Evolutionary conservation across 2,797 vertebrate species (phyloP).

Genomic region (Enteromius thamalakanensis): DNA sequence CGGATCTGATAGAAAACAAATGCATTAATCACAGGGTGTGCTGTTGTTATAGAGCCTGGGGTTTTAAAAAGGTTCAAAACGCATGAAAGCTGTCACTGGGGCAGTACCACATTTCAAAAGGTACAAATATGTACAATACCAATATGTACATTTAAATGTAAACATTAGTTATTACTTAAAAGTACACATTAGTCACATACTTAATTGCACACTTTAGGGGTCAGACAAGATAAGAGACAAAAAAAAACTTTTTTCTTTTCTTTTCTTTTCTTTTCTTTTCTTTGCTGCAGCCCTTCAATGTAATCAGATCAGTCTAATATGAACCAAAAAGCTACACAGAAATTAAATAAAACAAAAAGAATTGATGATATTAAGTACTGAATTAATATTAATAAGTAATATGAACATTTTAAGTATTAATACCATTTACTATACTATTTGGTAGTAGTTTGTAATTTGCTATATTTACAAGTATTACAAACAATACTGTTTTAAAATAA

Average conservation of each 20-base stretch:
- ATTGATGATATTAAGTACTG: not conserved
- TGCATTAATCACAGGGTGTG: not conserved
- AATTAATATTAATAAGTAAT: not conserved
- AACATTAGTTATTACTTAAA: not conserved
- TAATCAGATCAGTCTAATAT: not conserved
- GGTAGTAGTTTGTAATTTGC: not conserved
- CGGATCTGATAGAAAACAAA: not conserved
- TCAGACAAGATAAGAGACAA: not conserved
- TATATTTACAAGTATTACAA: not conserved
- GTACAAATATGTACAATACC: not conserved
- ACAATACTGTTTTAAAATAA: not conserved
- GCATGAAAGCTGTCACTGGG: not conserved
- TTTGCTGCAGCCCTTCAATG: not conserved
- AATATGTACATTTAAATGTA: slow-evolving; percentile 6
- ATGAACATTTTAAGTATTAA: not conserved
- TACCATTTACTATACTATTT: not conserved
- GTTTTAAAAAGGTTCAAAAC: not conserved
- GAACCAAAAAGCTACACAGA: not conserved
- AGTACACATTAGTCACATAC: not conserved
- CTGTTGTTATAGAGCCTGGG: not conserved
- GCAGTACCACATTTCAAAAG: not conserved
- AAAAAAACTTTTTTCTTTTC: not conserved
- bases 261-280: not conserved
- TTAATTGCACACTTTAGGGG: not conserved
- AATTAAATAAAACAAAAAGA: not conserved